phyloP scores from a whole-genome alignment of 2,113 vertebrate genomes.

The Cinclus mexicanus region DNA sequence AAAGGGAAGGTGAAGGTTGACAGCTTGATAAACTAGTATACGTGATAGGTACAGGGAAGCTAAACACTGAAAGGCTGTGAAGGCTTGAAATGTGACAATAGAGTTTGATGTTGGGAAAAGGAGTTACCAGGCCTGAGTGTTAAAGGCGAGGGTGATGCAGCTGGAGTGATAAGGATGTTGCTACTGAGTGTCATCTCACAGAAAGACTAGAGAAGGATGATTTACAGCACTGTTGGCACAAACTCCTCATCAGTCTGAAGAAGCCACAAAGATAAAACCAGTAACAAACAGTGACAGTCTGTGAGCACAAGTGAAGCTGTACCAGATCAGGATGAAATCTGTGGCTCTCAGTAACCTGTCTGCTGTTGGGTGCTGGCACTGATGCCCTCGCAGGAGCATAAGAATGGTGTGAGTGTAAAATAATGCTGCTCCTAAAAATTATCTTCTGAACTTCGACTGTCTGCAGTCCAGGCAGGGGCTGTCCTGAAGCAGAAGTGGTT shows the following conservation, averaged over 20 bases:
- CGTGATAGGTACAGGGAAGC: slow-evolving; percentile 49
- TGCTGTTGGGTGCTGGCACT: neutral
- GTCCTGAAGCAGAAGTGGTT: neutral
- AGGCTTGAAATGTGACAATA: neutral
- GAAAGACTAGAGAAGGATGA: neutral
- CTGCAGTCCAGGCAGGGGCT: neutral
- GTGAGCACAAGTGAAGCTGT: neutral
- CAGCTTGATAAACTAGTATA: slow-evolving; percentile 50
- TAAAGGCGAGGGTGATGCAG: slow-evolving; percentile 2
- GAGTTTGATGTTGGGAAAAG: slow-evolving; percentile 7
- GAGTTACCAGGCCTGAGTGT: neutral
- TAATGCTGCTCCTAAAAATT: neutral
- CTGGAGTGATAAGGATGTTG: slow-evolving; percentile 28
- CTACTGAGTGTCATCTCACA: neutral
- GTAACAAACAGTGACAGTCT: neutral
- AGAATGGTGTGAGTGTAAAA: neutral
- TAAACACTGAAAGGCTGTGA: slow-evolving; percentile 34
- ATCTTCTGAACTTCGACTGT: neutral
- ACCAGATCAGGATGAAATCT: neutral
- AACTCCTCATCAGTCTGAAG: neutral
- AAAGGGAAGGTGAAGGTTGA: slow-evolving; percentile 49
- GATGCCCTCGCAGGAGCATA: neutral
- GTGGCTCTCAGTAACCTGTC: neutral
- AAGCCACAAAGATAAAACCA: neutral
- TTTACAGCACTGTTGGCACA: neutral